Conservation (phyloP, 92 coral and sea anemone species). For the Nematostella vectensis region DNA sequence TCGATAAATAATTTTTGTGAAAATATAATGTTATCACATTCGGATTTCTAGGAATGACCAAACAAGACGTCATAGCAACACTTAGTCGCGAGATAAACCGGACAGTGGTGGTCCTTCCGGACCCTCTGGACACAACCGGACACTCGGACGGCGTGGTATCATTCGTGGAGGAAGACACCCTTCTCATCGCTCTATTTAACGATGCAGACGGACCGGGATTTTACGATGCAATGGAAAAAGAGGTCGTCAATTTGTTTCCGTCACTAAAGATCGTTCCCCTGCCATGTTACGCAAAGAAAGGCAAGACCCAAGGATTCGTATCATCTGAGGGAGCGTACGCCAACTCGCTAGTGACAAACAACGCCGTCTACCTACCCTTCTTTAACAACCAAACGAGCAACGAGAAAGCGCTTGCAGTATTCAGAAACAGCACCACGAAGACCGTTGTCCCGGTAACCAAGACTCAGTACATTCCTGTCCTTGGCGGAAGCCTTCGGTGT, state of each 20-base stretch:
- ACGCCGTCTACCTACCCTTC: constrained; percentile 43
- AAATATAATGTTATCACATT: too few relatives aligned
- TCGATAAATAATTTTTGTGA: too few relatives aligned
- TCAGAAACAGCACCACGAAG: constrained; percentile 22
- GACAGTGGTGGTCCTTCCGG: constrained; percentile 28
- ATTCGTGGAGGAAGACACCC: constrained; percentile 33
- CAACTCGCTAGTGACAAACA: constrained; percentile 38
- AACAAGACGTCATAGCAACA: constrained; percentile 16
- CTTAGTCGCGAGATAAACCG: constrained; percentile 27
- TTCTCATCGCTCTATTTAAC: constrained; percentile 24
- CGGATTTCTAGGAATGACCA: constrained; percentile 8
- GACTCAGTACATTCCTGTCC: constrained; percentile 18
- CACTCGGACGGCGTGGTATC: constrained; percentile 54
- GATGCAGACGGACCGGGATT: constrained; percentile 32
- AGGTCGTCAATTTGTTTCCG: constrained; percentile 26
- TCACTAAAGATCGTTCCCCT: constrained; percentile 24
- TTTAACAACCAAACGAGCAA: constrained; percentile 32
- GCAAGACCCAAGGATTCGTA: constrained; percentile 26
- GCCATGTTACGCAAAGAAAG: constrained; percentile 37
- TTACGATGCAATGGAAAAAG: constrained; percentile 18
- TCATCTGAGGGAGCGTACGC: constrained; percentile 43
- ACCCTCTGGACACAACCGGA: constrained; percentile 44
- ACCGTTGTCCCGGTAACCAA: constrained; percentile 33
- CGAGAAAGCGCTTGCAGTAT: constrained; percentile 28
- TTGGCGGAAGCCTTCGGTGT: constrained; percentile 46